Evolutionary conservation across 2,113 vertebrate genomes (phyloP), one percentile per base, ranked within the genome.

Genomic region (Athene noctua): DNA sequence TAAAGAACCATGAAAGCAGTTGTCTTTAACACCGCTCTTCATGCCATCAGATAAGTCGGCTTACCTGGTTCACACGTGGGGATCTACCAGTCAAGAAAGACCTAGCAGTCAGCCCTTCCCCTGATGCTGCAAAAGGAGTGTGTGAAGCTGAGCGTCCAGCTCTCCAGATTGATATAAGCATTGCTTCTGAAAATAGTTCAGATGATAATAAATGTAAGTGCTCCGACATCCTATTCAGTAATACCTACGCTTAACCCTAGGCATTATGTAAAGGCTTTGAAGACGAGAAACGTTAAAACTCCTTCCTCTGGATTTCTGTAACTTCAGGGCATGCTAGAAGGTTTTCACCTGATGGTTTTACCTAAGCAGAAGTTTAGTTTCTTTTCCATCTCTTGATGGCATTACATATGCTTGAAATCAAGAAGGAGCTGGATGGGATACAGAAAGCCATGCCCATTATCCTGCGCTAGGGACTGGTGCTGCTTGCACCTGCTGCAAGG

Each of bases 21-120:
- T 14, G 4, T 20, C 79, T 81, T 91, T 80, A 85, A 67, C 58
- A 7, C 6, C 63, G 0, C 59, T 55, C 61, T 90, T 58, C 84
- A 30, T 92, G 91, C 84, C 87, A 44, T 42, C 96, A 99, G 99
- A 91, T 99, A 46, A 98, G 97, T 58, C 98, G 98, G 18, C 98
- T 99, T 49, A 99, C 99, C 52, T 99, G 99, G 99, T 99, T 98
- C 96, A 99, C 99, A 2, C 98, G 98, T 4, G 98, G 96, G 46
- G 97, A 98, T 93, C 62, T 97, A 62, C 67, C 70, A 57, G 79
- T 47, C 74, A 93, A 75, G 93, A 94, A 96, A 27, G 96, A 96
- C 47, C 91, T 74, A 59, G 81, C 87, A 22, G 54, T 36, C 13
- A 86, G 80, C 36, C 82, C 96, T 66, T n/a, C 88, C 91, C 52